Conservation (phyloP, 2,113 vertebrate species). For the Cariama cristata region DNA sequence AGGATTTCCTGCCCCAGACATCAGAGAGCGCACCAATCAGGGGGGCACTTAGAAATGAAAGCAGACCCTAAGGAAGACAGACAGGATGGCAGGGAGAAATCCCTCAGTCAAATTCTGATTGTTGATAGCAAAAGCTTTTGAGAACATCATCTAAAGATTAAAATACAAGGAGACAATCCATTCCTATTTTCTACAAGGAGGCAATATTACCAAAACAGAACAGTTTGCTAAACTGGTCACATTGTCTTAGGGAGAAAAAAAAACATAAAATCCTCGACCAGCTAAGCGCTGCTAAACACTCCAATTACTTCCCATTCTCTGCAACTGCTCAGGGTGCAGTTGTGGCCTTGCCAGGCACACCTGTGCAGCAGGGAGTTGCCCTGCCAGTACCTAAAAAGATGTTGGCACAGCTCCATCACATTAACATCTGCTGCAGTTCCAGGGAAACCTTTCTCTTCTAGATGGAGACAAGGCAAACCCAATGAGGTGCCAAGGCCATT, state of each 20-base stretch:
- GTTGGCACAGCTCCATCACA: background rate
- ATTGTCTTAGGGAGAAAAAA: background rate
- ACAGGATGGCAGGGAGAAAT: background rate
- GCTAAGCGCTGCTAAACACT: background rate
- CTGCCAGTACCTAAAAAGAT: background rate
- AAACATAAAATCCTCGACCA: background rate
- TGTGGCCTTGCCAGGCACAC: background rate
- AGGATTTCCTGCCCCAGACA: conserved; percentile 97
- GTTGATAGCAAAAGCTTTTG: background rate
- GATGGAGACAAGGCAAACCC: background rate
- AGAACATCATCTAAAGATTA: background rate
- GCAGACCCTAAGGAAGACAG: conserved; percentile 81
- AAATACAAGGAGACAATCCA: background rate
- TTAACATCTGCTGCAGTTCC: background rate
- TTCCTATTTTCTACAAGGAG: background rate
- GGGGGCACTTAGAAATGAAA: conserved; percentile 95
- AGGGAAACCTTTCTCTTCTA: background rate
- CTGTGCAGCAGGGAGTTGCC: background rate
- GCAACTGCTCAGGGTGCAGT: background rate
- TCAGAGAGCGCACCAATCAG: conserved; percentile 96
- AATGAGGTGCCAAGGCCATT: background rate
- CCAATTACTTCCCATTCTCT: background rate
- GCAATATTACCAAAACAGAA: background rate
- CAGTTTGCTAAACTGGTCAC: background rate
- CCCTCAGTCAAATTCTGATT: background rate